A percentile compares a stretch with the other conserved stretches of the same genome.
Conservation (phyloP, 2,888 invertebrate genomes). For the Orchestes rusci region DNA sequence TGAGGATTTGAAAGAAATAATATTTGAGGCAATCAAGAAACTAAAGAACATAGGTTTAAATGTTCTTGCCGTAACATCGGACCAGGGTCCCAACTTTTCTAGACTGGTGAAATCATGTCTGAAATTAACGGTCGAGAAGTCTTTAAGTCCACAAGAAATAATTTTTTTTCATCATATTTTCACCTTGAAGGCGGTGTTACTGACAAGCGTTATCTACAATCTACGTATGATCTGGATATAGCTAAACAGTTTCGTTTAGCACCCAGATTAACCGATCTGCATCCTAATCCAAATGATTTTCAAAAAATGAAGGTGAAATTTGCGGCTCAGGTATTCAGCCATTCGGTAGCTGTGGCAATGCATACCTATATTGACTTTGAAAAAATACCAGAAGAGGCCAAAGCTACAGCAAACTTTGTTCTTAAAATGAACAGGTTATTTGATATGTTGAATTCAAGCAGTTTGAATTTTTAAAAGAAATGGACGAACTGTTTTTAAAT, state of each 20-base stretch:
- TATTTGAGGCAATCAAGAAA: too few relatives aligned
- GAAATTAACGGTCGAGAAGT: constrained; percentile 3
- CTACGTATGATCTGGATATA: constrained; percentile 6
- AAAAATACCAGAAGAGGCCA: constrained; percentile 5
- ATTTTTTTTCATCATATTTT: too few relatives aligned
- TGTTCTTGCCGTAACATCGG: constrained; percentile 20
- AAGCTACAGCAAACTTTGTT: constrained; percentile 9
- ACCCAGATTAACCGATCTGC: constrained; percentile 9
- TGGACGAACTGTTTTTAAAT: too few relatives aligned
- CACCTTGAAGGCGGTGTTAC: neutral
- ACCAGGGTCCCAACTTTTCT: constrained; percentile 21
- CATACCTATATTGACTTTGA: constrained; percentile 10
- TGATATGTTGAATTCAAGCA: constrained; percentile 10
- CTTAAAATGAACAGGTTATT: constrained; percentile 8
- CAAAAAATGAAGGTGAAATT: constrained; percentile 12
- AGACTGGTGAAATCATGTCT: constrained; percentile 15
- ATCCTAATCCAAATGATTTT: constrained; percentile 4
- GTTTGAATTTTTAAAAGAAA: neutral
- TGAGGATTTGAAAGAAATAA: constrained; percentile 17
- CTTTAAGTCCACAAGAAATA: constrained; percentile 2
- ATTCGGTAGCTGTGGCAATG: constrained; percentile 8
- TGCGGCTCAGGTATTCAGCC: constrained; percentile 9
- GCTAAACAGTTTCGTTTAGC: constrained; percentile 7
- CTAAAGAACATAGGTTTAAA: constrained; percentile 17
- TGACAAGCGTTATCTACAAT: constrained; percentile 9